A percentile compares a stretch with the other conserved stretches of the same genome.
phyloP scores from a whole-genome alignment of 2,888 invertebrate species.

The Julus scanicus region DNA sequence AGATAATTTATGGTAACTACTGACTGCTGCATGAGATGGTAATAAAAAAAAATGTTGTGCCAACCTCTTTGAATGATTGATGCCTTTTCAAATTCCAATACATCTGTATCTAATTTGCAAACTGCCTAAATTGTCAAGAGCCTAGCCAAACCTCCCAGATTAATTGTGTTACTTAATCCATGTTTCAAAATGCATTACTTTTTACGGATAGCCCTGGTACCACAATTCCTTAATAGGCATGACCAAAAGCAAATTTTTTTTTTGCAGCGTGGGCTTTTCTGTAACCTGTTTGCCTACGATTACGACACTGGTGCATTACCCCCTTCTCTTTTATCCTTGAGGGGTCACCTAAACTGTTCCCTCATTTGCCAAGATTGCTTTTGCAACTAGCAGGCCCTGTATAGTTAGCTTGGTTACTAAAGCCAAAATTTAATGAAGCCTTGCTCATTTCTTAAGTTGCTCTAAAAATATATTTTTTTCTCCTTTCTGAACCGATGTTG shows the following conservation, averaged over 20 bases:
- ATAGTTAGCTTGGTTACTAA: slow-evolving; percentile 19
- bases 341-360: slow-evolving; percentile 16
- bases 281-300: slow-evolving; percentile 37
- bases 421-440: slow-evolving; percentile 35
- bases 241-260: background rate
- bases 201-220: background rate
- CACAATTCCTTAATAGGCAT: slow-evolving; percentile 36
- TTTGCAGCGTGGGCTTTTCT: slow-evolving; percentile 31
- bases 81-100: background rate
- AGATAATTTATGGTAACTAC: background rate
- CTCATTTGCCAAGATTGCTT: slow-evolving; percentile 36
- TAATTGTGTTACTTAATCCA: slow-evolving; percentile 16
- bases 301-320: slow-evolving; percentile 39
- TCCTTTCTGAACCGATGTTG: background rate
- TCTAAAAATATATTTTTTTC: slow-evolving; percentile 26
- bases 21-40: background rate
- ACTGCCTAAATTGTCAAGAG: slow-evolving; percentile 2
- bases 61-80: background rate
- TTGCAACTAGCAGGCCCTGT: background rate
- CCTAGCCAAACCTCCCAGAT: slow-evolving; percentile 15
- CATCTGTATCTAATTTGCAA: slow-evolving; percentile 27
- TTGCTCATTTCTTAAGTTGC: slow-evolving; percentile 23
- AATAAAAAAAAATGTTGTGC: background rate
- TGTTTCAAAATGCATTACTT: slow-evolving; percentile 2
- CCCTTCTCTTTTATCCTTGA: slow-evolving; percentile 35